Percentiles rank a stretch among this genome's conserved stretches.
phyloP scores from a whole-genome alignment of 2,888 invertebrate species.

The Congeria kusceri region DNA sequence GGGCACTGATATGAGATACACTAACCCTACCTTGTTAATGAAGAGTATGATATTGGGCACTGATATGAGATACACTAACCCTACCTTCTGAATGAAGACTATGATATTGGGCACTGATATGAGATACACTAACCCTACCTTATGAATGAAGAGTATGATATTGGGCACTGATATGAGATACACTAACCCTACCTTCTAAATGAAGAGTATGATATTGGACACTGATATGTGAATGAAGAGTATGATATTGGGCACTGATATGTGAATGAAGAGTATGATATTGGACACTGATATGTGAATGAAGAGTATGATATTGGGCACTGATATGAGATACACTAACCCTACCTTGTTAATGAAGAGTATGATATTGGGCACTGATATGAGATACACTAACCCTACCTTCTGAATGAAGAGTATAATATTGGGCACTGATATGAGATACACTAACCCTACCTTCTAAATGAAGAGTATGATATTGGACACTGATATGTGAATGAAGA shows the following conservation, averaged over 20 bases:
- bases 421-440: too few relatives aligned
- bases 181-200: conserved; percentile 94
- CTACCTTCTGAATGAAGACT: too few relatives aligned
- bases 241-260: conserved; percentile 95
- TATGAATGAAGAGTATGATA: conserved; percentile 96
- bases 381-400: too few relatives aligned
- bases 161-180: too few relatives aligned
- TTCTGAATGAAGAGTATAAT: conserved; percentile 95
- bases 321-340: too few relatives aligned
- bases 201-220: conserved; percentile 92
- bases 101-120: too few relatives aligned
- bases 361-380: conserved; percentile 95
- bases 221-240: conserved; percentile 95
- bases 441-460: conserved; percentile 93
- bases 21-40: too few relatives aligned
- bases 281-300: too few relatives aligned
- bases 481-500: conserved; percentile 95
- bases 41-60: too few relatives aligned
- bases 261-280: conserved; percentile 96
- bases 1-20: too few relatives aligned
- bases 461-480: conserved; percentile 93
- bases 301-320: conserved; percentile 94
- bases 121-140: neutral
- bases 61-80: too few relatives aligned
- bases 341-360: conserved; percentile 95